Base-by-base conservation (phyloP, 2,113 vertebrate species). In the Prietella phreatophila region DNA sequence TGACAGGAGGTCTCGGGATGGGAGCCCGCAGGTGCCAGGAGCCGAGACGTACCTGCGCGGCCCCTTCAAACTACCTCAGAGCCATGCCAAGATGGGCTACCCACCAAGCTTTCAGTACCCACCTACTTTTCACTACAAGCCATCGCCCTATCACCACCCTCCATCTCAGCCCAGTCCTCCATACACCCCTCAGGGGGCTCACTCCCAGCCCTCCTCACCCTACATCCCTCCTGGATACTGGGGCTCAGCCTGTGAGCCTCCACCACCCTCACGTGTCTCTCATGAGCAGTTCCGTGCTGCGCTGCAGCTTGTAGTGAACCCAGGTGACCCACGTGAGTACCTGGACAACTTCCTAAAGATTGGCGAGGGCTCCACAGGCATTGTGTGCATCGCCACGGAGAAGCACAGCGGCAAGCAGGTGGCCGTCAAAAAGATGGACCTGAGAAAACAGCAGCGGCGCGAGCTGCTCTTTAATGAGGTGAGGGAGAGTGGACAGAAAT, bases 381-480 rank as follows among this genome's bases (percentile, higher is more conserved):
- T 99, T 0, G 98, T 99, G 80, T 99, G 98, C 95, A 99, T 99
- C 1, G 98, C 98, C 90, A 98, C 97, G 0, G 98, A 99, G 94
- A 99, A 97, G 92, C 97, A 98, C 95, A 99, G 97, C 0, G 98
- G 98, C 20, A 99, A 98, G 91, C 97, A 99, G 93, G 98, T 99
- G 0, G 98, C 98, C 0, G 98, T 99, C 88, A 99, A 99, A 96
- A 99, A 99, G 94, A 99, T 99, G 98, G 98, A 99, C 94, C 97
- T 99, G 88, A 95, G 98, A 88, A 99, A 99, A 88, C 98, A 99
- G 90, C 98, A 99, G 93, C 95, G 98, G 50, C 94, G 98, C 85
- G 98, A 99, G 90, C 95, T 99, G 92, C 98, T 99, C 89, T 99
- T 99, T 86, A 99, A 99, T 25, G 98, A 99, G 97, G 98, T 99